Evolutionary conservation across 2,888 invertebrate species (phyloP).

Genomic region (Gerris lacustris): DNA sequence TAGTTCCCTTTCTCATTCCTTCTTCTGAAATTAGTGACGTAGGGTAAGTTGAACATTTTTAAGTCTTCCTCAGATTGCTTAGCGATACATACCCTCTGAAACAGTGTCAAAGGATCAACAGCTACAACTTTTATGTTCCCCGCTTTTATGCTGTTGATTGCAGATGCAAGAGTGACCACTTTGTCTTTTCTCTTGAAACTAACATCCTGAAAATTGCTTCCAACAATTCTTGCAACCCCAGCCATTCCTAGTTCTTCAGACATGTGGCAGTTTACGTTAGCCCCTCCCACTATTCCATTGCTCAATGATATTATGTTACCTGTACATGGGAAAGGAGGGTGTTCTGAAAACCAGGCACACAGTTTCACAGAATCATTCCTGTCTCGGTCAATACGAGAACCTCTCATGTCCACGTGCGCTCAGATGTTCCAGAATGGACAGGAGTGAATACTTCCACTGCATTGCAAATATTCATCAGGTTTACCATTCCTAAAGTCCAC

Average conservation of each 20-base stretch:
- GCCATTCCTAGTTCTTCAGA: constrained; percentile 19
- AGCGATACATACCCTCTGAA: too few species aligned
- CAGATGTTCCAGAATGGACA: constrained; percentile 13
- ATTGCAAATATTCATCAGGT: constrained; percentile 24
- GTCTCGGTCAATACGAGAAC: constrained; percentile 26
- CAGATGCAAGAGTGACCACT: too few species aligned
- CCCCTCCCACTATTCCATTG: constrained; percentile 26
- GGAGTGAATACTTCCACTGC: constrained; percentile 23
- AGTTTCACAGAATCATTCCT: constrained; percentile 26
- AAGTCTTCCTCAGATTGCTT: too few species aligned
- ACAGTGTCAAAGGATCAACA: too few species aligned
- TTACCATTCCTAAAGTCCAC: constrained; percentile 27
- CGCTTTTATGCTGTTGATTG: too few species aligned
- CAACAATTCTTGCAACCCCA: too few species aligned
- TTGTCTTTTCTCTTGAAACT: too few species aligned
- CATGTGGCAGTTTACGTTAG: constrained; percentile 27
- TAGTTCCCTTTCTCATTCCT: constrained; percentile 27
- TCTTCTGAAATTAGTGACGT: constrained; percentile 12
- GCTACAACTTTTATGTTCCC: too few species aligned
- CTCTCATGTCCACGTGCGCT: constrained; percentile 28
- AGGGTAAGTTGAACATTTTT: too few species aligned
- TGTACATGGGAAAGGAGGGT: constrained; percentile 27
- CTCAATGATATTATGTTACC: constrained; percentile 21
- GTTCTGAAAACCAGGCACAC: constrained; percentile 27
- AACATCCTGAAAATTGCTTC: too few species aligned